These are phyloP conservation scores for Hermaeophaga mercurialis DNA, from an alignment of 2,888 invertebrate genomes.

Conservation along the genomic window DNA sequence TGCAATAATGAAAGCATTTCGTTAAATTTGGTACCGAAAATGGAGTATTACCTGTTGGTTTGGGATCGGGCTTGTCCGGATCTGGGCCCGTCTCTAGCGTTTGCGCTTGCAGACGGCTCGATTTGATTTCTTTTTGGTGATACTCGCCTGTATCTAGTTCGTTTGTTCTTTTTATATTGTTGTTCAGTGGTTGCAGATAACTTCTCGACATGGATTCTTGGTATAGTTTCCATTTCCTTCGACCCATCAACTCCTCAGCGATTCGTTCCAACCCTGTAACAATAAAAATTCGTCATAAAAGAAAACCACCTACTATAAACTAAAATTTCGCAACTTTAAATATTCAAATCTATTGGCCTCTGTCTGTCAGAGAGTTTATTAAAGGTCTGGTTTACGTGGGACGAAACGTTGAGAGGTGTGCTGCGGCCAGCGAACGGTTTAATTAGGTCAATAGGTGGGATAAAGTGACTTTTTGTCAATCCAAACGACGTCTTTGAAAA, in stretches of 20 bases:
- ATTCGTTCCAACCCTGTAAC: slow-evolving; percentile 88
- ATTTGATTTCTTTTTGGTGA: slow-evolving; percentile 37
- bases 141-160: slow-evolving; percentile 46
- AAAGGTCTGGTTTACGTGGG: too few relatives aligned
- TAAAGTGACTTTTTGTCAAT: too few relatives aligned
- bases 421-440: too few relatives aligned
- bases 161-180: slow-evolving; percentile 55
- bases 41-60: slow-evolving; percentile 40
- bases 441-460: too few relatives aligned
- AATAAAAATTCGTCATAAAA: slow-evolving; percentile 7
- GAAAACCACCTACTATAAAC: neutral
- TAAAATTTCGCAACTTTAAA: neutral
- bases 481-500: too few relatives aligned
- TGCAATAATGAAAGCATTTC: too few relatives aligned
- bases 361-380: too few relatives aligned
- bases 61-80: slow-evolving; percentile 40
- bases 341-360: too few relatives aligned
- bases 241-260: slow-evolving; percentile 96
- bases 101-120: slow-evolving; percentile 34
- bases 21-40: too few relatives aligned
- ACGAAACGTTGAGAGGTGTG: too few relatives aligned
- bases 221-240: slow-evolving; percentile 94
- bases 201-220: slow-evolving; percentile 70
- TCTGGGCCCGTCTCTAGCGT: slow-evolving; percentile 21
- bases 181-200: slow-evolving; percentile 58